phyloP scores from a whole-genome alignment of 2,888 invertebrate species.

The Lottia gigantea region DNA sequence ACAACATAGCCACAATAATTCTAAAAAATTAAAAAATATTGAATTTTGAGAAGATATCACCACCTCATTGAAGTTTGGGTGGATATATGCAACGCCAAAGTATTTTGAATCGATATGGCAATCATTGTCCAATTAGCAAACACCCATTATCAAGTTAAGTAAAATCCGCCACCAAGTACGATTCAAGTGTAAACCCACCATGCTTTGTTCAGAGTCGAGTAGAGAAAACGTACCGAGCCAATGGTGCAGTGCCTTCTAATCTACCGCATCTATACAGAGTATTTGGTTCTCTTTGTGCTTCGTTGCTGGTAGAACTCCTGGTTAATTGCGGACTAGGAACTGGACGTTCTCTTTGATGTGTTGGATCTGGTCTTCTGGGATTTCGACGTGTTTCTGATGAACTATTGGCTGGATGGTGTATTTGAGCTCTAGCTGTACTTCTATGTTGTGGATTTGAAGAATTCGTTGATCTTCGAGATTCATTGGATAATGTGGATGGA shows the following conservation, averaged over 20 bases:
- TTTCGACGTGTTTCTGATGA: background rate
- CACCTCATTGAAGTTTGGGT: no score
- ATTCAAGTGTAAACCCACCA: no score
- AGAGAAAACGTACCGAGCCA: slow-evolving; percentile 4
- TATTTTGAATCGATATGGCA: no score
- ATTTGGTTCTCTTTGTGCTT: background rate
- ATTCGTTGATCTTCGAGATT: background rate
- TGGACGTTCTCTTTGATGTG: background rate
- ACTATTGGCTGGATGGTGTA: background rate
- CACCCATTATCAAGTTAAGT: background rate
- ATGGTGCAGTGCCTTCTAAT: background rate
- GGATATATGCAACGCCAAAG: no score
- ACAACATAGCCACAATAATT: no score
- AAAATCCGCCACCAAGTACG: background rate
- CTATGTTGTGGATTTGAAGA: background rate
- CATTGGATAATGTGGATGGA: background rate
- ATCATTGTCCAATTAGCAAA: background rate
- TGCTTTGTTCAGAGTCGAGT: no score
- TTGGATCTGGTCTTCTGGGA: background rate
- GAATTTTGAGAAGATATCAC: no score
- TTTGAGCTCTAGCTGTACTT: background rate
- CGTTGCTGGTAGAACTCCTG: background rate
- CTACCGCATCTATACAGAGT: background rate
- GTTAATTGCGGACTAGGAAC: background rate
- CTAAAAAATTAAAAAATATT: no score